A percentile compares a stretch with the other conserved stretches of the same genome.
phyloP scores from a whole-genome alignment of 2,113 vertebrate genomes.

The Cyphomyrus plagiostoma region DNA sequence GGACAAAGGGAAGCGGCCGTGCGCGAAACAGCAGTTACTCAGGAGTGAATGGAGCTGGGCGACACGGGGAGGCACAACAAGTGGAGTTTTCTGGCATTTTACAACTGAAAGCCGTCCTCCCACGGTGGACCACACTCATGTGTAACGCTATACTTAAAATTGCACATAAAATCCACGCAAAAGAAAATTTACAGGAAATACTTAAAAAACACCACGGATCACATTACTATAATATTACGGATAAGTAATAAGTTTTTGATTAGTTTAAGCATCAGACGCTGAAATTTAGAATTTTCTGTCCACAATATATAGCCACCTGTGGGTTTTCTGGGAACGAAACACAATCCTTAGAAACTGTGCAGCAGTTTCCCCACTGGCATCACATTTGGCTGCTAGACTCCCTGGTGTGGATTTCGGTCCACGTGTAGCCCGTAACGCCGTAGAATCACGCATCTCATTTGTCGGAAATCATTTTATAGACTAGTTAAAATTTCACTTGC shows the following conservation, averaged over 20 bases:
- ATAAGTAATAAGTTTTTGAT: neutral
- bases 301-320: neutral
- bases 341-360: neutral
- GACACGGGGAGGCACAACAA: neutral
- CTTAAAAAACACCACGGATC: neutral
- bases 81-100: neutral
- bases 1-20: constrained; percentile 9
- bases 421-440: neutral
- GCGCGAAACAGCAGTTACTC: neutral
- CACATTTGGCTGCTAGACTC: neutral
- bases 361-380: neutral
- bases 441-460: neutral
- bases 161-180: neutral
- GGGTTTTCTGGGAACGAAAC: neutral
- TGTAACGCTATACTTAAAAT: neutral
- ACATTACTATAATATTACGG: too few relatives aligned
- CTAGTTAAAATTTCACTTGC: neutral
- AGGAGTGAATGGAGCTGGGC: neutral
- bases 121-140: neutral
- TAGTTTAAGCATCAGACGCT: neutral
- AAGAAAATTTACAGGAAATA: neutral
- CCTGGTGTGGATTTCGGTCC: neutral
- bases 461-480: neutral
- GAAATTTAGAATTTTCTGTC: neutral
- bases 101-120: neutral